Evolutionary conservation across 2,888 invertebrate genomes (phyloP).

Genomic region (Mayetiola destructor): DNA sequence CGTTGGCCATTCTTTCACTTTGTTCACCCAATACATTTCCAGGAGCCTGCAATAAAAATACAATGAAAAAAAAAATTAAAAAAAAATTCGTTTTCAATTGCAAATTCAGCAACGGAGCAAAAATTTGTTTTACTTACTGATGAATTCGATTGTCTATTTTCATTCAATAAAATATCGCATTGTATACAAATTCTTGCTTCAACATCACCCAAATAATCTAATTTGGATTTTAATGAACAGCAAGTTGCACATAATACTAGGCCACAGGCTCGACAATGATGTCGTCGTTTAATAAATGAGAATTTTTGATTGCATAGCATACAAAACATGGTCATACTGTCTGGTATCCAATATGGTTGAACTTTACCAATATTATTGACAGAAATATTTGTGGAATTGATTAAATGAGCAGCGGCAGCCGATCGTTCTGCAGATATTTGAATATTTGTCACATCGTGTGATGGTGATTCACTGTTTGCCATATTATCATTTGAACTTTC

Average conservation of each 20-base stretch:
- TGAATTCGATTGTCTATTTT: slow-evolving; percentile 30
- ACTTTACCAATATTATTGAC: slow-evolving; percentile 45
- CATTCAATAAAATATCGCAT: slow-evolving; percentile 46
- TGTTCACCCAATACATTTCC: neutral
- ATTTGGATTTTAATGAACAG: slow-evolving; percentile 53
- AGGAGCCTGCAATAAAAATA: no score
- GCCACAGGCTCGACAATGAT: slow-evolving; percentile 80
- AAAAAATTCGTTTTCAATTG: neutral
- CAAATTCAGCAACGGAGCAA: neutral
- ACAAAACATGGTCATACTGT: slow-evolving; percentile 63
- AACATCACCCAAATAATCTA: slow-evolving; percentile 58
- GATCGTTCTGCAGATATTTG: neutral
- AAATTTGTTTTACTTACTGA: neutral
- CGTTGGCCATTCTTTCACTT: slow-evolving; percentile 14
- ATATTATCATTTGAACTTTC: no score
- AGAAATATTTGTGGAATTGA: neutral
- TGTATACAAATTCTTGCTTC: slow-evolving; percentile 64
- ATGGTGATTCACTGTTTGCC: neutral
- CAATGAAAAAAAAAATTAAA: neutral
- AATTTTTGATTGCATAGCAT: slow-evolving; percentile 71
- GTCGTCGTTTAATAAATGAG: slow-evolving; percentile 65
- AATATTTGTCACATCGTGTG: neutral
- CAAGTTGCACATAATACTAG: slow-evolving; percentile 67
- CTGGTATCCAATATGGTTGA: slow-evolving; percentile 78
- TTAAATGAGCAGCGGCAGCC: neutral